Base-by-base conservation (phyloP, 2,797 vertebrate species). In the Melanotaenia nigrans region DNA sequence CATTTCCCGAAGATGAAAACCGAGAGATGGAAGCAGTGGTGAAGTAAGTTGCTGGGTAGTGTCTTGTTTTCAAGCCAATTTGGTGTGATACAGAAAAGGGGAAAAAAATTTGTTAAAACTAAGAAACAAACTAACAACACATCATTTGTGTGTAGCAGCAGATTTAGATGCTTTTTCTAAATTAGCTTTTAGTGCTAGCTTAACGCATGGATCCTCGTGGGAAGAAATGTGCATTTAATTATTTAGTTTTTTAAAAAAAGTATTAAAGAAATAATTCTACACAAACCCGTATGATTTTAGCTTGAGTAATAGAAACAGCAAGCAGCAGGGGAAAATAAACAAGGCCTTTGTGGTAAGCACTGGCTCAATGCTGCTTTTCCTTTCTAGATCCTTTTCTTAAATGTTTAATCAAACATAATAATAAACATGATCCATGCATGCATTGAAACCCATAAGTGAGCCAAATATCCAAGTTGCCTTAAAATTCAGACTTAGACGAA, bases 1-100 rank as follows among this genome's bases (percentile, higher is more conserved):
- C 58, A 57, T 89, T 84, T 81, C 71, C 78, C 38, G 32, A 70
- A 77, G 79, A 82, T 70, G 64, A 68, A 78, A 74, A 73, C 53
- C 58, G 12, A 51, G 24, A 70, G 65, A 56, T 33, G 62, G 55
- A 71, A 75, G 73, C 65, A 35, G 65, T 14, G 4, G 58, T 77
- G 67, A 62, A 73, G 60, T 22, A 25, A 55, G 53, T 65, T 33
- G 54, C 33, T 2, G 1, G 25, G 13, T 56, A 33, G 71, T 68
- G 68, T 71, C 65, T 71, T 71, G 75, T 75, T 78, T 78, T 63
- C 22, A 58, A 51, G 49, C 67, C 56, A 49, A 33, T 58, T 36
- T 16, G 3, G 51, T 45, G 35, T 32, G 20, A 71, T 55, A 30
- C 55, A 55, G 59, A 14, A 63, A 61, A 67, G 24, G 20, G 70